Base-by-base conservation (phyloP, 1,140 invertebrate genomes). In the Arctopsyche grandis region DNA sequence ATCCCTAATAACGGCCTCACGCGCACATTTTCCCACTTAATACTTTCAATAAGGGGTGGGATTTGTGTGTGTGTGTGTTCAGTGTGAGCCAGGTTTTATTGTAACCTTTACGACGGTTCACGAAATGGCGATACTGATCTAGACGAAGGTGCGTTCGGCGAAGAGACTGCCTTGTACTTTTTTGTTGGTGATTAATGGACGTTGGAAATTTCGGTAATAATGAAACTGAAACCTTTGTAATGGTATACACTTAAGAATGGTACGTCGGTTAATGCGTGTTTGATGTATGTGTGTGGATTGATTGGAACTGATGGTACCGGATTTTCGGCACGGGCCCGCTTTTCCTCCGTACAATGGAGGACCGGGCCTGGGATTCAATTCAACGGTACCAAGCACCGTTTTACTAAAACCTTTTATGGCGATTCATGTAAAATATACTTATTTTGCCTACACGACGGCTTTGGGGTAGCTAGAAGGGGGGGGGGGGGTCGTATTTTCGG, bases 371-470 rank as follows among this genome's bases (percentile, higher is more conserved):
- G 21, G 7, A 43, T 14, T 56, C 24, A 22, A 46, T 46, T 24
- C 12, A 29, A 16, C 48, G 71, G 71, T 74, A 74, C 71, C 71
- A 74, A 56, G 71, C 71, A 74, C 71, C 71, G 46, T 12, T 71
- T 71, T 71, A 44, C 66, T n/a, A 38, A 21, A 43, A 21, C 52
- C 21, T 58, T 58, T 10, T 38, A 38, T 38, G 5, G 56, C 21
- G 56, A 60, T 19, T 60, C 56, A 60, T 60, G 56, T 5, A 60
- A 60, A 60, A 60, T 38, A 38, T 38, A 38, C 29, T 38, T 38
- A 38, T 38, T 38, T 56, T 56, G 14, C 5, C 14, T 56, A 56
- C 52, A 21, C 52, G 52, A 9, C 46, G 9, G 46, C 9, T n/a
- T n/a, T n/a, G n/a, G n/a, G 29, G 29, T 38, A 4, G 29, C n/a